These are phyloP conservation scores for Osmerus mordax DNA, from an alignment of 2,113 vertebrate genomes.

Conservation along the genomic window DNA sequence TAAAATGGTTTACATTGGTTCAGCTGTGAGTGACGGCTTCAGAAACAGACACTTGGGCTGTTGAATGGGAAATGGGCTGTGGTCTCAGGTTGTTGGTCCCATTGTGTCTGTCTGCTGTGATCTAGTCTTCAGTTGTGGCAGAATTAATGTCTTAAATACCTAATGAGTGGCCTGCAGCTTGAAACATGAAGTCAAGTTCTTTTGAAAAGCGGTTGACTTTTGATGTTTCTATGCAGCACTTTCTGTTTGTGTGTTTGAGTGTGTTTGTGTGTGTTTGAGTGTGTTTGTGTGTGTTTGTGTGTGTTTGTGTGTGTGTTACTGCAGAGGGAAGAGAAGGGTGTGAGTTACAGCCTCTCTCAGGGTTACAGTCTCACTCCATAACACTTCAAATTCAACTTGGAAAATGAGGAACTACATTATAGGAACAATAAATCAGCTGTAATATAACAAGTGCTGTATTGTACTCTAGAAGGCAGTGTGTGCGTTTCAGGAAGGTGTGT, in stretches of 20 bases:
- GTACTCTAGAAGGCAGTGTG: constrained; percentile 50
- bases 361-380: constrained; percentile 58
- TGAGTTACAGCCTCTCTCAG: constrained; percentile 52
- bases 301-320: constrained; percentile 17
- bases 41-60: constrained; percentile 41
- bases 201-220: constrained; percentile 50
- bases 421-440: constrained; percentile 63
- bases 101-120: constrained; percentile 12
- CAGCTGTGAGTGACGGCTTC: constrained; percentile 25
- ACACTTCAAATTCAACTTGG: constrained; percentile 48
- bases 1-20: constrained; percentile 42
- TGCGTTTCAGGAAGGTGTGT: constrained; percentile 15
- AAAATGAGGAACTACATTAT: constrained; percentile 52
- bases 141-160: constrained; percentile 20
- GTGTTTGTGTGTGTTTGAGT: background rate
- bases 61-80: constrained; percentile 44
- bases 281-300: constrained; percentile 7
- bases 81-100: constrained; percentile 44
- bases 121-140: constrained; percentile 38
- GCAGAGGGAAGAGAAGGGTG: constrained; percentile 63
- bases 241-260: background rate
- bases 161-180: constrained; percentile 35
- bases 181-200: constrained; percentile 28
- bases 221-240: constrained; percentile 25
- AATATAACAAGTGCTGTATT: constrained; percentile 54